phyloP scores from a whole-genome alignment of 1,140 invertebrate genomes.

The Drosophila fuyamai region DNA sequence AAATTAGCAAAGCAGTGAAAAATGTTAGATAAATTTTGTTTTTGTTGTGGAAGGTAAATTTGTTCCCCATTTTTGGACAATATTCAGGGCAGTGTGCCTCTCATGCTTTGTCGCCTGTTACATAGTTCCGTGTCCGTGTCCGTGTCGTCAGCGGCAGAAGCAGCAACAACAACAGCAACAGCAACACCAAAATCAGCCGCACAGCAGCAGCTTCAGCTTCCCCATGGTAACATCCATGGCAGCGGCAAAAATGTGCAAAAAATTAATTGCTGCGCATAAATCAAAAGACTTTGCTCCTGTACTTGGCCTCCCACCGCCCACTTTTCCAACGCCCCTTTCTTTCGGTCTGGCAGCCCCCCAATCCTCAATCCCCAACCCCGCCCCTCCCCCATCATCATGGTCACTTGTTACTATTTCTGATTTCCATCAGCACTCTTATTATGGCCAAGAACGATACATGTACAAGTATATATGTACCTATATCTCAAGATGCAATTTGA shows the following conservation, averaged over 20 bases:
- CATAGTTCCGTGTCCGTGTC: conserved; percentile 68
- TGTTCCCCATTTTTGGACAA: not conserved
- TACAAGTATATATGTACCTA: not conserved
- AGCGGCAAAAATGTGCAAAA: conserved; percentile 72
- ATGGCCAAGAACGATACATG: not conserved
- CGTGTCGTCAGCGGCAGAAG: conserved; percentile 28
- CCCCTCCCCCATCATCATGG: not conserved
- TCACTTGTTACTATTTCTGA: conserved; percentile 63
- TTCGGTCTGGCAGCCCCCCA: conserved; percentile 7
- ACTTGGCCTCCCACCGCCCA: not conserved
- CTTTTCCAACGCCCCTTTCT: conserved; percentile 1
- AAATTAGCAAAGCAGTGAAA: too few relatives aligned
- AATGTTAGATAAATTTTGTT: too few relatives aligned
- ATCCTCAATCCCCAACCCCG: not conserved
- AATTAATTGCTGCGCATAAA: conserved; percentile 83
- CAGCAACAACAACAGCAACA: conserved; percentile 8
- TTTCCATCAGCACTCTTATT: conserved; percentile 23
- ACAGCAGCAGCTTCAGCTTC: conserved; percentile 56
- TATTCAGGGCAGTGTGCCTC: conserved; percentile 20
- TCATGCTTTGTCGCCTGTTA: conserved; percentile 66
- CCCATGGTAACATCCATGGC: conserved; percentile 62
- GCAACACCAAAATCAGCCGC: conserved; percentile 37
- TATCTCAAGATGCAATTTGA: conserved; percentile 16
- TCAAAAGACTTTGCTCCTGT: conserved; percentile 74
- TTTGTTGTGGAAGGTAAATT: too few relatives aligned